Evolutionary conservation across 37 sponge, comb jelly and placozoan genomes (phyloP).

Genomic region (Cliona cf. orientalis): DNA sequence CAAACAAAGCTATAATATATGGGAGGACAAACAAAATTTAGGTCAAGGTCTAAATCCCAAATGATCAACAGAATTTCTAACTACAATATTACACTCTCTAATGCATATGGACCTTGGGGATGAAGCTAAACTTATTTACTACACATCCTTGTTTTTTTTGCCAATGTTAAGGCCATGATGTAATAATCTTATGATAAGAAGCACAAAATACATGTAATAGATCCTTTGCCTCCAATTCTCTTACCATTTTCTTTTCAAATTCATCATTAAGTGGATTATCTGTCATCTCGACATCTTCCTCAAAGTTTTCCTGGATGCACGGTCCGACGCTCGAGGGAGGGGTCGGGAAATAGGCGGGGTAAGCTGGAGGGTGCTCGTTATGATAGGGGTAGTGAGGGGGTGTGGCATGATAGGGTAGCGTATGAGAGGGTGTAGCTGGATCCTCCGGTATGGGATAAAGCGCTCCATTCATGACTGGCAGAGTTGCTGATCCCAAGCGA

Average conservation of each 20-base stretch:
- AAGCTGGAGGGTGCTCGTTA: not conserved
- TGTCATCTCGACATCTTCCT: conserved; percentile 18
- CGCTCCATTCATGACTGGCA: not conserved
- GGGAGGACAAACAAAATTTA: too few relatives aligned
- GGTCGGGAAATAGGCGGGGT: not conserved
- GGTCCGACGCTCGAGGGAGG: not conserved
- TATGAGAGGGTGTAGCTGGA: not conserved
- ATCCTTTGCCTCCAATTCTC: not conserved
- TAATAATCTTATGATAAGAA: not conserved
- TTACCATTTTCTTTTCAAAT: conserved; percentile 9
- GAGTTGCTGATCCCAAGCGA: not conserved
- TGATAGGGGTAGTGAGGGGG: not conserved
- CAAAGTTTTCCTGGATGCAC: not conserved
- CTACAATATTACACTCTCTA: too few relatives aligned
- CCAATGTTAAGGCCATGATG: too few relatives aligned
- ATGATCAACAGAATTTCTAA: not conserved
- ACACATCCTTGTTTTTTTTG: too few relatives aligned
- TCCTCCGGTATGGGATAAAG: conserved; percentile 33
- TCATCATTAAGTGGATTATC: conserved; percentile 14
- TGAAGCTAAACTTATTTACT: too few relatives aligned
- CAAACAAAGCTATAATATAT: not conserved
- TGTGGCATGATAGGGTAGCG: not conserved
- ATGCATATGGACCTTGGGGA: too few relatives aligned
- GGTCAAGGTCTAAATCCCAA: not conserved
- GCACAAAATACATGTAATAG: not conserved